A percentile compares a stretch with the other conserved stretches of the same genome.
These are phyloP conservation scores for Tetragonisca angustula DNA, from an alignment of 2,888 invertebrate genomes.

Conservation along the genomic window DNA sequence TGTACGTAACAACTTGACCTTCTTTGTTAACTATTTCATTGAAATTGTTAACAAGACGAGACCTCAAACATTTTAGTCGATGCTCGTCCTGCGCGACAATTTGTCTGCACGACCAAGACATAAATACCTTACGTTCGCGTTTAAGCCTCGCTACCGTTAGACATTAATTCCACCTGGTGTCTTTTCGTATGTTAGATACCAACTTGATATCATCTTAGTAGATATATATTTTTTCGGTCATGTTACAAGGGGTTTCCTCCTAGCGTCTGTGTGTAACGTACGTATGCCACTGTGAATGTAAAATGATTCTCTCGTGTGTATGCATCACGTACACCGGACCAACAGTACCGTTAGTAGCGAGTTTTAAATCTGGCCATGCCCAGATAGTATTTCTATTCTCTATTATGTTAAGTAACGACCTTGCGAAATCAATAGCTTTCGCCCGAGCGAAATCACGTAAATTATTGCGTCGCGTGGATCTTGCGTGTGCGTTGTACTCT, in stretches of 20 bases:
- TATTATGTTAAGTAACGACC: slow-evolving; percentile 25
- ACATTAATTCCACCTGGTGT: slow-evolving; percentile 47
- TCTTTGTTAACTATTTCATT: not conserved
- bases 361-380: slow-evolving; percentile 56
- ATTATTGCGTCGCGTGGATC: not conserved
- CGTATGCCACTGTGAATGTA: slow-evolving; percentile 69
- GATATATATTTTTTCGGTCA: slow-evolving; percentile 62
- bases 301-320: slow-evolving; percentile 64
- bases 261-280: slow-evolving; percentile 51
- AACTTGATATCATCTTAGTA: slow-evolving; percentile 62
- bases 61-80: not conserved
- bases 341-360: slow-evolving; percentile 63
- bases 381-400: slow-evolving; percentile 41
- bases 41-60: not conserved
- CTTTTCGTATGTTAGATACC: slow-evolving; percentile 45
- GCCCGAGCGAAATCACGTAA: not conserved
- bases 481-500: not conserved
- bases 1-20: not conserved
- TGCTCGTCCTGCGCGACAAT: not conserved
- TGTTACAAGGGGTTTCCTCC: slow-evolving; percentile 58
- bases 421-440: slow-evolving; percentile 2
- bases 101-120: not conserved
- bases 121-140: not conserved
- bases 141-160: slow-evolving; percentile 52
- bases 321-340: slow-evolving; percentile 58